Conservation (phyloP, 2,888 invertebrate species). For the Microctonus aethiopoides region DNA sequence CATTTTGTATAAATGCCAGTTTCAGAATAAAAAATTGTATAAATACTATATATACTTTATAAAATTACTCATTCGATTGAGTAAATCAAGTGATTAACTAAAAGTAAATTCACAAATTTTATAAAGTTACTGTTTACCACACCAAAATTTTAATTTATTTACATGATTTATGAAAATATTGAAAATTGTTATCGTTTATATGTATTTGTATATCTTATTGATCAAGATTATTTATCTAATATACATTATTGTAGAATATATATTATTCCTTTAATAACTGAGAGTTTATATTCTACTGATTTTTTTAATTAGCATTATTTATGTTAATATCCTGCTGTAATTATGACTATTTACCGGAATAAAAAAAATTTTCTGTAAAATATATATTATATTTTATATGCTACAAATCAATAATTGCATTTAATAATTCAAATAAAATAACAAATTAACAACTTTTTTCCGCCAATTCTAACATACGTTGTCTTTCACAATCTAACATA, state of each 20-base stretch:
- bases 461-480: constrained; percentile 4
- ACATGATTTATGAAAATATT: background rate
- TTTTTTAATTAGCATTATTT: background rate
- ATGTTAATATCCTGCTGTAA: background rate
- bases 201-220: background rate
- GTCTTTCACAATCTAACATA: constrained; percentile 50
- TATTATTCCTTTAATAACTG: background rate
- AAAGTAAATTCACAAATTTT: background rate
- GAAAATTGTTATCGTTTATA: background rate
- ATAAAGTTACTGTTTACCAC: background rate
- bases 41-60: background rate
- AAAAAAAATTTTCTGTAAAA: background rate
- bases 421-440: background rate
- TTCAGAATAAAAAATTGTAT: background rate
- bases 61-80: background rate
- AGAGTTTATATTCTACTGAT: background rate
- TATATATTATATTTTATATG: background rate
- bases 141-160: background rate
- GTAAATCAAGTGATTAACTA: background rate
- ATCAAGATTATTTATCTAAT: background rate
- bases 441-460: background rate
- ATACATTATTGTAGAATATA: background rate
- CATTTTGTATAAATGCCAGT: background rate
- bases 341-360: background rate
- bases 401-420: background rate